phyloP scores from a whole-genome alignment of 1,140 invertebrate species.

The silkworm (Bombyx mori) region DNA sequence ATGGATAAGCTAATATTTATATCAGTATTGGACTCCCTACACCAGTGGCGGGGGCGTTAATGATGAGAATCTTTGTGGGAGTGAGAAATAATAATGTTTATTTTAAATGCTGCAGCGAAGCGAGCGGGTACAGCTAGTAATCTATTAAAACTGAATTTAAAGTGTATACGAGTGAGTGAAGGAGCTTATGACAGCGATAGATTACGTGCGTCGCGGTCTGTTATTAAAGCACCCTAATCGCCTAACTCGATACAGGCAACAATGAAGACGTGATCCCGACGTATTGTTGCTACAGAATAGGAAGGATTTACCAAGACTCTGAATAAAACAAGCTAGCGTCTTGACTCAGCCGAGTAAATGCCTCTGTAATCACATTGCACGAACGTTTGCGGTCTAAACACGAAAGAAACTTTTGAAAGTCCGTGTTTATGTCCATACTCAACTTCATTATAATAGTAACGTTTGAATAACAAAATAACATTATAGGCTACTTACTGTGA shows the following conservation, averaged over 20 bases:
- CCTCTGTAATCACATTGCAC: conserved; percentile 46
- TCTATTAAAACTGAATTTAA: too few species aligned
- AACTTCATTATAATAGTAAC: too few species aligned
- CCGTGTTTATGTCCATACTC: not conserved
- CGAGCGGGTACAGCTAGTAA: too few species aligned
- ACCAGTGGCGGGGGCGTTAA: too few species aligned
- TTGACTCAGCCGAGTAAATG: conserved; percentile 40
- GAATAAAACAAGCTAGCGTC: conserved; percentile 50
- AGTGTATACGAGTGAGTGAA: conserved; percentile 8
- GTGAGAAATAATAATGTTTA: too few species aligned
- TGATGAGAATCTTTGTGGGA: too few species aligned
- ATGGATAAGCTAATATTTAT: too few species aligned
- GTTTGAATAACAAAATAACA: too few species aligned
- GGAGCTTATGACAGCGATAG: conserved; percentile 28
- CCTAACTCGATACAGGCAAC: conserved; percentile 49
- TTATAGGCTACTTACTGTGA: too few species aligned
- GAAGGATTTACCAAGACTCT: conserved; percentile 50
- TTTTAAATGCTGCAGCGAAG: too few species aligned
- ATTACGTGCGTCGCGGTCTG: conserved; percentile 24
- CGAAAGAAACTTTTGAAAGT: conserved; percentile 17
- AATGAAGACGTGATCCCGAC: conserved; percentile 43
- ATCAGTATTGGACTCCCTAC: too few species aligned
- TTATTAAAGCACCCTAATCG: conserved; percentile 56
- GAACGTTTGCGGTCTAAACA: conserved; percentile 18
- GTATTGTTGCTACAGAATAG: conserved; percentile 56